phyloP scores from a whole-genome alignment of 1,140 invertebrate species.

The Drosophila punjabiensis region DNA sequence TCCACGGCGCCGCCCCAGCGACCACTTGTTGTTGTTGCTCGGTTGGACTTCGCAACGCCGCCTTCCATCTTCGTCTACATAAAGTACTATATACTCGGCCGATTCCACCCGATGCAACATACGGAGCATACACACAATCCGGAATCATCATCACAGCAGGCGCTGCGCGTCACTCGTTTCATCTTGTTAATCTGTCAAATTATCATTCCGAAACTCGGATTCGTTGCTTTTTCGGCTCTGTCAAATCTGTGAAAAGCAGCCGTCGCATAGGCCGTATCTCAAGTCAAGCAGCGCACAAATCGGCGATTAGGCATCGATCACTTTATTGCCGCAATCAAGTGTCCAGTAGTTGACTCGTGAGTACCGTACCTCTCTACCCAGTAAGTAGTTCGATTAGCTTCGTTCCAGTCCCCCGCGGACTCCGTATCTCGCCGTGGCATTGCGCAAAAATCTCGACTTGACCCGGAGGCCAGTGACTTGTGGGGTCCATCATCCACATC shows the following conservation, averaged over 20 bases:
- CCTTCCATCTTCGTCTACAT: slow-evolving; percentile 14
- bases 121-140: neutral
- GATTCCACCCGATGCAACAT: slow-evolving; percentile 8
- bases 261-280: slow-evolving; percentile 16
- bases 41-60: slow-evolving; percentile 35
- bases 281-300: slow-evolving; percentile 24
- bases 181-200: slow-evolving; percentile 18
- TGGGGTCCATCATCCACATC: neutral
- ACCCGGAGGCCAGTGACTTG: slow-evolving; percentile 6
- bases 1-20: slow-evolving; percentile 17
- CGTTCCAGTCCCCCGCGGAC: neutral
- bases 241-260: neutral
- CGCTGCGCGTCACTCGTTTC: slow-evolving; percentile 11
- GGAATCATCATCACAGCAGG: slow-evolving; percentile 2
- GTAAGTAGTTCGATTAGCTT: slow-evolving; percentile 15
- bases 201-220: neutral
- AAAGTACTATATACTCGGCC: slow-evolving; percentile 1
- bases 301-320: slow-evolving; percentile 19
- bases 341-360: slow-evolving; percentile 33
- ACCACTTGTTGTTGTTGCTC: slow-evolving; percentile 51
- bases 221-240: neutral
- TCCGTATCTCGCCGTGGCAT: neutral
- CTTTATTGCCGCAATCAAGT: slow-evolving; percentile 48
- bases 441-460: slow-evolving; percentile 12
- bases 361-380: slow-evolving; percentile 29